Percentiles rank a stretch among this genome's conserved stretches.
Evolutionary conservation across 2,113 vertebrate species (phyloP).

Genomic region (Caranx ignobilis): DNA sequence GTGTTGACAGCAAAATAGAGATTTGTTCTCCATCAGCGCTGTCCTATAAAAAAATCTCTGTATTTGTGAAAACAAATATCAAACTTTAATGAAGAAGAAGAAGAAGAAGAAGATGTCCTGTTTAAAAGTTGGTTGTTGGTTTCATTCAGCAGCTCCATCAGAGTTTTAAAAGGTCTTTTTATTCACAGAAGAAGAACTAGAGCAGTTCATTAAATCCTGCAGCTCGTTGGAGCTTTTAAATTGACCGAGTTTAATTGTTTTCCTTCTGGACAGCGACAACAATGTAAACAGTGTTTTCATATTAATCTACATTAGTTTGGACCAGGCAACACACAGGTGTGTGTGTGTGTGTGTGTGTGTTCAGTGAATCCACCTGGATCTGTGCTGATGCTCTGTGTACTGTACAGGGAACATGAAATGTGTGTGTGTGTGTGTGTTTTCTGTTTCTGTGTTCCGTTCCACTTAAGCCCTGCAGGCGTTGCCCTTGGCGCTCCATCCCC

Average conservation of each 20-base stretch:
- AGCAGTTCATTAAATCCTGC: too few species aligned
- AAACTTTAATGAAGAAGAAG: too few species aligned
- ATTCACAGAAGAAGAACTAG: too few species aligned
- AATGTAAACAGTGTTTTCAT: neutral
- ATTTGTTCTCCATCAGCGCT: too few species aligned
- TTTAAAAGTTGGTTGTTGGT: too few species aligned
- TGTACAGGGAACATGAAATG: conserved; percentile 12
- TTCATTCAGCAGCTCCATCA: too few species aligned
- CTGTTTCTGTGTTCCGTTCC: conserved; percentile 50
- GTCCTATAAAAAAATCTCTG: too few species aligned
- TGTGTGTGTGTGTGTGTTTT: conserved; percentile 35
- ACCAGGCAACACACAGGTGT: conserved; percentile 2
- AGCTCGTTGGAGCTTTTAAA: neutral
- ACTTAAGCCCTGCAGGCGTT: conserved; percentile 64
- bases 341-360: conserved; percentile 12
- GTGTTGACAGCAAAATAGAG: too few species aligned
- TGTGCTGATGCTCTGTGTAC: conserved; percentile 10
- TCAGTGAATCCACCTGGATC: neutral
- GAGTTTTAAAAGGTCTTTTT: too few species aligned
- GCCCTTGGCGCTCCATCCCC: conserved; percentile 56
- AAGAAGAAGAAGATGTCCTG: too few species aligned
- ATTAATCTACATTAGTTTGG: conserved; percentile 9
- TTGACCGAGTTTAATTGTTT: neutral
- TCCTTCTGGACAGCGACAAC: neutral
- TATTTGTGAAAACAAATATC: too few species aligned